Percentiles rank a stretch among this genome's conserved stretches.
phyloP scores from a whole-genome alignment of 1,140 invertebrate species.

The Procambarus clarkii region DNA sequence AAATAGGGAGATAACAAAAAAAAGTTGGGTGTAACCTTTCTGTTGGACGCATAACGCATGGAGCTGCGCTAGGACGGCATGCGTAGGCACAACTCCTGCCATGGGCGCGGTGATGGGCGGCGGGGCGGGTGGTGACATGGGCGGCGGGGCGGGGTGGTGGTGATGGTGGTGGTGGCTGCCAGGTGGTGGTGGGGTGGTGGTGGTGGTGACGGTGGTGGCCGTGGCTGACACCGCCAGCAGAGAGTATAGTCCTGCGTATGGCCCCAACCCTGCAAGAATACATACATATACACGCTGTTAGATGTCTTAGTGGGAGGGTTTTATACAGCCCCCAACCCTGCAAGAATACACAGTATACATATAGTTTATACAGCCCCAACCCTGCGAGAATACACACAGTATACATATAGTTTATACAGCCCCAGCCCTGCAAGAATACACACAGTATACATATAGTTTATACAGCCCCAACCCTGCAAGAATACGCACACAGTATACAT shows the following conservation, averaged over 20 bases:
- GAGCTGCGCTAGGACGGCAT: constrained; percentile 51
- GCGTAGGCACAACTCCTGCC: constrained; percentile 54
- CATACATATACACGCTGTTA: not conserved
- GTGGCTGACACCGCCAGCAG: constrained; percentile 34
- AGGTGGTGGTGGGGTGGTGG: not conserved
- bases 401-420: too few species aligned
- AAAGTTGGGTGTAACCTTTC: constrained; percentile 20
- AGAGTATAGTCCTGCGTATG: constrained; percentile 19
- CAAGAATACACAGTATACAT: too few species aligned
- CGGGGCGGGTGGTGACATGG: not conserved
- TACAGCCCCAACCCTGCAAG: too few species aligned
- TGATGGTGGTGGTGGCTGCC: not conserved
- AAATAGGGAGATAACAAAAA: too few species aligned
- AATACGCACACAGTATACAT: too few species aligned
- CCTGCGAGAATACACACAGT: too few species aligned
- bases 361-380: too few species aligned
- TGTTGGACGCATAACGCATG: constrained; percentile 61
- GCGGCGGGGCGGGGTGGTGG: not conserved
- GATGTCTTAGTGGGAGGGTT: too few species aligned
- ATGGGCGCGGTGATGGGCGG: constrained; percentile 56
- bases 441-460: too few species aligned
- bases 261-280: constrained; percentile 8
- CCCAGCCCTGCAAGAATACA: too few species aligned
- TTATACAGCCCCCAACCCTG: too few species aligned
- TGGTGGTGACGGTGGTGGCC: constrained; percentile 15